Percentiles rank a stretch among this genome's conserved stretches.
Evolutionary conservation across 2,113 vertebrate genomes (phyloP).

Genomic region (Fregata magnificens): DNA sequence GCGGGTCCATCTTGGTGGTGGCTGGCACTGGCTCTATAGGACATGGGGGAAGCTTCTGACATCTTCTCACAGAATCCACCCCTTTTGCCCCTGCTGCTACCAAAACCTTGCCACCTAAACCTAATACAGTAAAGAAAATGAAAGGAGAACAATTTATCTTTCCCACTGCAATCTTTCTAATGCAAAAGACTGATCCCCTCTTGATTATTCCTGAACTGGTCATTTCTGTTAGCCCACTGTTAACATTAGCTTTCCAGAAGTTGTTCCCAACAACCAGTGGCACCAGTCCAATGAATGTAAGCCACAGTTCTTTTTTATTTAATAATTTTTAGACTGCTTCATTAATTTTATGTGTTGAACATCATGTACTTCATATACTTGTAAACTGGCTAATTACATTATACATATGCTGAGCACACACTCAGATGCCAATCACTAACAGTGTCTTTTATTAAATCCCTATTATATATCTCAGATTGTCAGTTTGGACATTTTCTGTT

Average conservation of each 20-base stretch:
- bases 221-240: neutral
- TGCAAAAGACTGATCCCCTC: neutral
- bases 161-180: neutral
- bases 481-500: neutral
- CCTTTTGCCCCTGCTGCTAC: fast-evolving
- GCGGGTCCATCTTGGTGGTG: neutral
- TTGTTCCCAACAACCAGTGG: neutral
- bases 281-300: neutral
- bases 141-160: neutral
- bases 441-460: neutral
- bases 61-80: neutral
- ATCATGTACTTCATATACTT: neutral
- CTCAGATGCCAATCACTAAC: neutral
- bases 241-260: neutral
- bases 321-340: neutral
- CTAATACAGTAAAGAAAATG: neutral
- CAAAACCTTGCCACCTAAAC: neutral
- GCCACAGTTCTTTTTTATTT: neutral
- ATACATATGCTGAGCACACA: neutral
- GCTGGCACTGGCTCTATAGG: neutral
- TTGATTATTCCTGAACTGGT: neutral
- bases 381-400: neutral
- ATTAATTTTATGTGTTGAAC: neutral
- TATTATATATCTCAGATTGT: neutral
- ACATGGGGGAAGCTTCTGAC: neutral